phyloP scores from a whole-genome alignment of 2,113 vertebrate genomes.

The Periophthalmodon schlosseri region DNA sequence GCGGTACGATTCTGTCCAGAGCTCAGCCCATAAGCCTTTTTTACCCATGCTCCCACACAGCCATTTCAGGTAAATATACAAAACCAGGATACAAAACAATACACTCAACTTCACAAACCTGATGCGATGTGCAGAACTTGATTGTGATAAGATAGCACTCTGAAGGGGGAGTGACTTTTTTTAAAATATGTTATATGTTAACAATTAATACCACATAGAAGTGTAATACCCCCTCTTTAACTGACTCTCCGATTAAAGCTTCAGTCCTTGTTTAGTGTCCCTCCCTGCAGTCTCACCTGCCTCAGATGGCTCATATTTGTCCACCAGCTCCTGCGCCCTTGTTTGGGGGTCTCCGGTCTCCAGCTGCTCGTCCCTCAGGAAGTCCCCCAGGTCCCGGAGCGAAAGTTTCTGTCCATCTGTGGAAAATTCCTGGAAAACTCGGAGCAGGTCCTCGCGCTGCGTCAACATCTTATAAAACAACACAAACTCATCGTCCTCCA shows the following conservation, averaged over 20 bases:
- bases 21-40: no score
- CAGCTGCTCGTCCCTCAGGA: slow-evolving; percentile 86
- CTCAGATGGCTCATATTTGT: slow-evolving; percentile 87
- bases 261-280: not conserved
- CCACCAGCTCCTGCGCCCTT: slow-evolving; percentile 82
- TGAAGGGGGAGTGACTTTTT: no score
- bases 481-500: slow-evolving; percentile 93
- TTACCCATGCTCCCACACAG: no score
- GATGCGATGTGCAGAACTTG: no score
- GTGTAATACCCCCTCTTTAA: no score
- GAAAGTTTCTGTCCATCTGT: slow-evolving; percentile 88
- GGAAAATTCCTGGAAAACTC: slow-evolving; percentile 86
- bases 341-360: slow-evolving; percentile 70
- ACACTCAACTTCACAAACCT: no score
- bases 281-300: slow-evolving; percentile 74
- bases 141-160: no score
- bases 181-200: no score
- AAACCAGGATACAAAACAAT: no score
- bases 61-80: no score
- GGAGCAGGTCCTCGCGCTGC: slow-evolving; percentile 84
- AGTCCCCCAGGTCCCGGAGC: slow-evolving; percentile 85
- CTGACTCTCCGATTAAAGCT: not conserved
- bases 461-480: slow-evolving; percentile 94
- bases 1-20: no score
- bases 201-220: no score